Base-by-base conservation (phyloP, 1,140 invertebrate genomes). In the Hyles vespertilio region DNA sequence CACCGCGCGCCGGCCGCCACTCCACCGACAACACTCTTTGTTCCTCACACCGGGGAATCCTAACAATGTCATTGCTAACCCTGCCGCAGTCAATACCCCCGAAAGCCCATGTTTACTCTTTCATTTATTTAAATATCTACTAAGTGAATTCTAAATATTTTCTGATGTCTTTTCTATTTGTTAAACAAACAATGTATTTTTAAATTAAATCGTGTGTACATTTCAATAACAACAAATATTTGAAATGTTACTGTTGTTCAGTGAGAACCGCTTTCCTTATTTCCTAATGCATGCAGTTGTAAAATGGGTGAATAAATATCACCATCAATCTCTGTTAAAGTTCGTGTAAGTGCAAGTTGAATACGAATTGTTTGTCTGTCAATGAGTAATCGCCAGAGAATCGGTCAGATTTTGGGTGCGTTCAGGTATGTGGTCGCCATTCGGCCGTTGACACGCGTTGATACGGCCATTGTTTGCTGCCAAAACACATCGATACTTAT, bases 31-130 rank as follows among this genome's bases (percentile, higher is more conserved):
- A 3, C 32, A 3, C 61, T 67, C 74, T 72, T 76, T 70, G 67
- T 69, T 72, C 55, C 60, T 63, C 59, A 56, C 57, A 62, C 48
- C 63, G 54, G 67, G 67, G 69, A 70, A 72, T 69, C 70, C 67
- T 66, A 63, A 66, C 65, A 66, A 66, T 69, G 61, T 65, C 58
- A 43, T 59, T 61, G 55, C 34, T 67, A 61, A 61, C 52, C 54
- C 53, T 51, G 12, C 2, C 49, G 53, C 69, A 72, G 73, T 74
- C 69, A 79, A 72, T 71, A 76, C 60, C 71, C 75, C 64, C 65
- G 53, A 69, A 69, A 65, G 63, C 54, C 61, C 61, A 58, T 58
- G 53, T 67, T 57, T 69, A 45, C 63, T 61, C 66, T 72, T 72
- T 66, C 71, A 56, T 61, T 53, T 51, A 46, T 48, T 12, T 11